phyloP scores from a whole-genome alignment of 2,113 vertebrate species.

The Crocuta crocuta region DNA sequence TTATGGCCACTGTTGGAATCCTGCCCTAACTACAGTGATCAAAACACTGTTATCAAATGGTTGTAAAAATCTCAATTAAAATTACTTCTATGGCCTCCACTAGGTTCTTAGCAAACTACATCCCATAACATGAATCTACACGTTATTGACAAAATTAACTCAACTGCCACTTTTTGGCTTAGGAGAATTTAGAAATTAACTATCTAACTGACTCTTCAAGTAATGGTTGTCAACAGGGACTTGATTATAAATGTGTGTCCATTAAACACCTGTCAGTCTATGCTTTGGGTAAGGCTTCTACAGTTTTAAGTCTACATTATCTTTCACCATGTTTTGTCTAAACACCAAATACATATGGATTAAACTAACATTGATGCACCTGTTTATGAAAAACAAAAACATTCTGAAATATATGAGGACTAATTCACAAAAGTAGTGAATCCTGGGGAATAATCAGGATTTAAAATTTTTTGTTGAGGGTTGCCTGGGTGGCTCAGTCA shows the following conservation, averaged over 20 bases:
- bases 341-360: not conserved
- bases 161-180: slow-evolving; percentile 81
- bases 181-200: slow-evolving; percentile 80
- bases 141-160: slow-evolving; percentile 83
- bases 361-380: slow-evolving; percentile 34
- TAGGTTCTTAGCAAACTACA: slow-evolving; percentile 84
- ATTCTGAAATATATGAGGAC: slow-evolving; percentile 56
- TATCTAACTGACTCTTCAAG: slow-evolving; percentile 63
- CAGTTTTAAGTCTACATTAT: not conserved
- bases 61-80: slow-evolving; percentile 91
- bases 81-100: slow-evolving; percentile 86
- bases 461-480: not conserved
- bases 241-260: slow-evolving; percentile 55
- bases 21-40: slow-evolving; percentile 89
- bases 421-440: not conserved
- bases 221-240: slow-evolving; percentile 45
- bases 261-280: slow-evolving; percentile 74
- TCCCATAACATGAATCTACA: slow-evolving; percentile 81
- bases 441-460: not conserved
- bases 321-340: not conserved
- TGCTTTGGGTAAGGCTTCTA: not conserved
- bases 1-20: slow-evolving; percentile 89
- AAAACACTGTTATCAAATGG: slow-evolving; percentile 90
- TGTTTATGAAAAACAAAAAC: slow-evolving; percentile 32
- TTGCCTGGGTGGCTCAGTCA: no score